These are phyloP conservation scores for Neodiprion pinetum DNA, from an alignment of 1,140 invertebrate species.

Conservation along the genomic window DNA sequence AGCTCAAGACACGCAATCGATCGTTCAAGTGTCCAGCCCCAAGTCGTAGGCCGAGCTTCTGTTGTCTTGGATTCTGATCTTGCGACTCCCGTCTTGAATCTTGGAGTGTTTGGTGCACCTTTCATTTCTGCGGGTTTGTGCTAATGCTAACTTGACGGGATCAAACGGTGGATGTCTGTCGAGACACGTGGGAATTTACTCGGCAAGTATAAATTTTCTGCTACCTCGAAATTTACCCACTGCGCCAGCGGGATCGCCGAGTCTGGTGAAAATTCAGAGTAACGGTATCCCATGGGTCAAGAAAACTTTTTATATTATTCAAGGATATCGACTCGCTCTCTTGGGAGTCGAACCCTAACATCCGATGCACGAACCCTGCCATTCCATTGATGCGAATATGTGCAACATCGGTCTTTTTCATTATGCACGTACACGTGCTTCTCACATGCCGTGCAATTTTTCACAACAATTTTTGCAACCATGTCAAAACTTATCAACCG, in stretches of 20 bases:
- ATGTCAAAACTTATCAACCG: too few species aligned
- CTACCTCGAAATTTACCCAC: not conserved
- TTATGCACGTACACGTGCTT: too few species aligned
- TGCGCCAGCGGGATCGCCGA: not conserved
- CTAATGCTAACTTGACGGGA: not conserved
- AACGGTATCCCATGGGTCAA: not conserved
- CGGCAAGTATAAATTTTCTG: not conserved
- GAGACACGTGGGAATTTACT: not conserved
- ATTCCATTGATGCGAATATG: not conserved
- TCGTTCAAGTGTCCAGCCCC: too few species aligned
- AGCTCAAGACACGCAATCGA: too few species aligned
- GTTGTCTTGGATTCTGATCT: too few species aligned
- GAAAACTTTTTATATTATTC: slow-evolving; percentile 6
- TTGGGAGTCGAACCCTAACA: not conserved
- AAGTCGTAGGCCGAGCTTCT: too few species aligned
- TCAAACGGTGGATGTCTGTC: not conserved
- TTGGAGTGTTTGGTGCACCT: not conserved
- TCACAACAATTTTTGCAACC: too few species aligned
- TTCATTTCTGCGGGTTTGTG: too few species aligned
- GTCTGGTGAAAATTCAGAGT: not conserved
- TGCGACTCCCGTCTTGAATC: not conserved
- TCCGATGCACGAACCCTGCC: not conserved
- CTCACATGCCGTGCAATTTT: too few species aligned
- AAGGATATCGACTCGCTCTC: not conserved
- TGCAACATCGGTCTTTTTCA: not conserved